phyloP scores from a whole-genome alignment of 2,113 vertebrate genomes.

The Mesembrinibis cayennensis region DNA sequence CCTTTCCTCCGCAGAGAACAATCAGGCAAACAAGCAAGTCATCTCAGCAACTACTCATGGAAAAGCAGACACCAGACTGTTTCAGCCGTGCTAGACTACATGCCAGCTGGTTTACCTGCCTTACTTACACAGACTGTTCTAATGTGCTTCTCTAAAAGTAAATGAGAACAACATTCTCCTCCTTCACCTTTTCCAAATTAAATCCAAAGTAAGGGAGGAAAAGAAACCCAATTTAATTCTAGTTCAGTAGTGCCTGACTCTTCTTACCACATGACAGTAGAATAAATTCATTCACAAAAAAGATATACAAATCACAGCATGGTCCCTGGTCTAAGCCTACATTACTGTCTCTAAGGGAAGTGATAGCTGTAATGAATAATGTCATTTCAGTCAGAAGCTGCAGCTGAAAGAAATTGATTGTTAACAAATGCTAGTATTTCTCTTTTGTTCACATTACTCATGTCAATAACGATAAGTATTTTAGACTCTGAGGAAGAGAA shows the following conservation, averaged over 20 bases:
- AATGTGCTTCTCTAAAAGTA: neutral
- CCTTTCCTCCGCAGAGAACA: neutral
- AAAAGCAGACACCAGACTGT: neutral
- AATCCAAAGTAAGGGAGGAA: neutral
- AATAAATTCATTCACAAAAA: neutral
- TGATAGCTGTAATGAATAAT: neutral
- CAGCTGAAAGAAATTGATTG: constrained; percentile 44
- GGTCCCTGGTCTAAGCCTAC: neutral
- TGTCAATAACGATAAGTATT: constrained; percentile 34
- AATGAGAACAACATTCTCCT: neutral
- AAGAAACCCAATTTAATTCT: neutral
- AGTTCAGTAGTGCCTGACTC: neutral
- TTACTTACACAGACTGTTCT: neutral
- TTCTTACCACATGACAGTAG: neutral
- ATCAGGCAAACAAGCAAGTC: neutral
- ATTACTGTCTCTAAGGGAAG: neutral
- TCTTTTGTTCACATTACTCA: constrained; percentile 29
- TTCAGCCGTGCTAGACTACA: neutral
- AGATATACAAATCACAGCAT: neutral
- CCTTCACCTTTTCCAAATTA: neutral
- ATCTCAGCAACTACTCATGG: neutral
- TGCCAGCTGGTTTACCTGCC: neutral
- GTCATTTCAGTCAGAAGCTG: neutral
- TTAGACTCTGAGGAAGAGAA: neutral
- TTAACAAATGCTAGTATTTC: constrained; percentile 45